phyloP scores from a whole-genome alignment of 2,113 vertebrate genomes.

The Myotis davidii region DNA sequence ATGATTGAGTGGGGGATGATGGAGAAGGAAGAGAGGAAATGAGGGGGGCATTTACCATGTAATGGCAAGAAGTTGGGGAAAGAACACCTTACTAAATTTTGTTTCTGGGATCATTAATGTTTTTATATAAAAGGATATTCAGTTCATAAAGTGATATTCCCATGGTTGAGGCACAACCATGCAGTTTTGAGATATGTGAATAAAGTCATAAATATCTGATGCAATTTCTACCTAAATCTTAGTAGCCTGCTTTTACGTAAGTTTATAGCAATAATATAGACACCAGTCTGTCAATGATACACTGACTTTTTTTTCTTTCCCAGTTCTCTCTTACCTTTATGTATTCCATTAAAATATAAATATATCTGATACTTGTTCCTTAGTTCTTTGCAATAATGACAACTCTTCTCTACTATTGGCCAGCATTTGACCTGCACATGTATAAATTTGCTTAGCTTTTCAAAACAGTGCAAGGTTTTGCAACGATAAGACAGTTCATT shows the following conservation, averaged over 20 bases:
- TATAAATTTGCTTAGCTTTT: slow-evolving; percentile 57
- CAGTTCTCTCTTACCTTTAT: not conserved
- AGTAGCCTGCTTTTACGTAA: not conserved
- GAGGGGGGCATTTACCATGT: not conserved
- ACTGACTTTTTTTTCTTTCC: not conserved
- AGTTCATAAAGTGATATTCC: not conserved
- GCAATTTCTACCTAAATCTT: not conserved
- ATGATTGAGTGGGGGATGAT: not conserved
- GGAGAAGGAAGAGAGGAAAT: not conserved
- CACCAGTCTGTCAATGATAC: not conserved
- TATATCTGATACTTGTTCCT: not conserved
- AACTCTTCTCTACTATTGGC: not conserved
- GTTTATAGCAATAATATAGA: not conserved
- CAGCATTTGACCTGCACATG: not conserved
- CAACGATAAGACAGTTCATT: slow-evolving; percentile 63
- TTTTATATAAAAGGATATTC: not conserved
- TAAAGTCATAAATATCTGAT: not conserved
- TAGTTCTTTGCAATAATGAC: not conserved
- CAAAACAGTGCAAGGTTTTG: slow-evolving; percentile 59
- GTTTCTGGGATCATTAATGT: not conserved
- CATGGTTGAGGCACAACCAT: not conserved
- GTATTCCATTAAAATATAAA: not conserved
- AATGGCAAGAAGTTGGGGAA: not conserved
- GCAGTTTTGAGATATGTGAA: not conserved
- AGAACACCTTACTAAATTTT: not conserved